Evolutionary conservation across 2,888 invertebrate species (phyloP).

Genomic region (Eumacrocentrus americanus): DNA sequence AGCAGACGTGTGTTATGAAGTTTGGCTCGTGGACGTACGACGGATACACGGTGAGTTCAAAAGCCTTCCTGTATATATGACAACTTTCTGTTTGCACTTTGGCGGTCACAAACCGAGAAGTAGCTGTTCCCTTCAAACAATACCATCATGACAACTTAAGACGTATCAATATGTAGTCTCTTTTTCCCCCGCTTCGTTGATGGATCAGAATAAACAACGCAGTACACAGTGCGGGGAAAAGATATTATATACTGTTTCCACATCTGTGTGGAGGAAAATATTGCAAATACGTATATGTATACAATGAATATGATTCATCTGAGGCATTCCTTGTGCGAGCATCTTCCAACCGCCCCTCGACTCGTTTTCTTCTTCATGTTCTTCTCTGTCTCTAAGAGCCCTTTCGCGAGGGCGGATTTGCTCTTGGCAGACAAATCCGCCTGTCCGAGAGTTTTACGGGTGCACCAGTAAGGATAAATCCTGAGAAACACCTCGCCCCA

Average conservation of each 20-base stretch:
- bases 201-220: too few relatives aligned
- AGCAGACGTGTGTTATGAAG: constrained; percentile 95
- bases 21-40: constrained; percentile 96
- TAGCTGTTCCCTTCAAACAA: too few relatives aligned
- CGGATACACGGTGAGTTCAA: constrained; percentile 83
- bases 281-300: constrained; percentile 25
- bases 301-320: constrained; percentile 34
- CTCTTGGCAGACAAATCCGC: constrained; percentile 44
- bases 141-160: background rate
- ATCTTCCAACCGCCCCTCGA: constrained; percentile 15
- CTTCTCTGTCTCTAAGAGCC: constrained; percentile 24
- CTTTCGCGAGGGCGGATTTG: constrained; percentile 38
- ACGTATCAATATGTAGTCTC: background rate
- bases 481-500: constrained; percentile 13
- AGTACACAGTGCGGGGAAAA: too few relatives aligned
- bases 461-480: constrained; percentile 26
- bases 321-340: constrained; percentile 19
- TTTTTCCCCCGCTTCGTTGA: too few relatives aligned
- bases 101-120: too few relatives aligned
- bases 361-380: constrained; percentile 13
- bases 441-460: constrained; percentile 44
- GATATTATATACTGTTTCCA: too few relatives aligned
- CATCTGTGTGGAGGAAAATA: too few relatives aligned
- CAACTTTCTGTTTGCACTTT: background rate
- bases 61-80: background rate